Evolutionary conservation across 2,113 vertebrate species (phyloP), one percentile per base, ranked within the genome.

Genomic region (Columba janthina): DNA sequence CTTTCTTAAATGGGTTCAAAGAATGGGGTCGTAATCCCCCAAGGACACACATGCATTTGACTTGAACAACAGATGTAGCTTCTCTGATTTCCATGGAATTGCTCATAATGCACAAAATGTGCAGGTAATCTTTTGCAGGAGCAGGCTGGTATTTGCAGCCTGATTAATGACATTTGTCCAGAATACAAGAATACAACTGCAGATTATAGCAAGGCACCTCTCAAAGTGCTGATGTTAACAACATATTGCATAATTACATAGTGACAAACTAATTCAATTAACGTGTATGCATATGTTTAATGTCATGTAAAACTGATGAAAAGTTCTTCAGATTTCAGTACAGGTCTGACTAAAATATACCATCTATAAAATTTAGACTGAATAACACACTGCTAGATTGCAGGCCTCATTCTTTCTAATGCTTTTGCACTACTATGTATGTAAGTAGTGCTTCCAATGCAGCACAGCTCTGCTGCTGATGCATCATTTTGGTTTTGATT

Each of bases 401-500:
- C 60, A 83, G 38, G 14, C 29, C 31, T 48, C 24, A 0, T 38
- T 89, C 56, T 44, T 29, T 67, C 64, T 53, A 81, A 7, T 0
- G 48, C 54, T 88, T 94, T 78, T 78, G 64, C 73, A 80, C 83
- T 92, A 51, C 78, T 95, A 56, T 61, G 29, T 85, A 76, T 77
- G 84, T n/a, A 79, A 71, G 60, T 7, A 82, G 46, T 72, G 71
- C 65, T 94, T 88, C 85, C 77, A 91, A 31, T 96, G 62, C 83
- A 86, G 84, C 83, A 69, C 69, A 67, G 73, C 36, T 88, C 82
- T 92, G 84, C 73, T 94, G 85, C 61, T 84, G 79, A 94, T 65
- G 62, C 10, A 93, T 78, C 54, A 71, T 89, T 96, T 96, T 95
- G 26, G n/a, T 88, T 96, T 65, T 89, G 91, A 96, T 80, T 89